Evolutionary conservation across 2,888 invertebrate species (phyloP).

Genomic region (Brenthis ino): DNA sequence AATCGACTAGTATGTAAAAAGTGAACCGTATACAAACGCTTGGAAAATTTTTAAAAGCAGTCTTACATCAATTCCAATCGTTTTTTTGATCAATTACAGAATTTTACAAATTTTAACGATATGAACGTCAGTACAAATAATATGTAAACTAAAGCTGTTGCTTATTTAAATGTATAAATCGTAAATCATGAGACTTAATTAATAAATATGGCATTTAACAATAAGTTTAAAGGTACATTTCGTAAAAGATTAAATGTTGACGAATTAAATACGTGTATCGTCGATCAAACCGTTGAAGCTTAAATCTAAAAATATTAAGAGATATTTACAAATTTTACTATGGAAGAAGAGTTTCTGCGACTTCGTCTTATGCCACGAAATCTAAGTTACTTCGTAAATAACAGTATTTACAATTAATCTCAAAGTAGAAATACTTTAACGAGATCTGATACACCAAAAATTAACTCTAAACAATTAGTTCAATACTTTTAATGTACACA

Average conservation of each 20-base stretch:
- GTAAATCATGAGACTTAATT: conserved; percentile 73
- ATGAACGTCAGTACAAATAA: conserved; percentile 63
- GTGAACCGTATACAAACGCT: conserved; percentile 48
- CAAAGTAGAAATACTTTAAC: conserved; percentile 60
- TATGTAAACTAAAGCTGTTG: conserved; percentile 46
- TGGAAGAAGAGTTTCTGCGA: conserved; percentile 75
- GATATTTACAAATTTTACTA: conserved; percentile 82
- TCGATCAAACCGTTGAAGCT: conserved; percentile 71
- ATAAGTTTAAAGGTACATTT: conserved; percentile 78
- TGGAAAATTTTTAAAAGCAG: conserved; percentile 69
- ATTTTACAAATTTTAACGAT: conserved; percentile 48
- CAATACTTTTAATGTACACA: conserved; percentile 49
- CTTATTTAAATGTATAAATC: conserved; percentile 50
- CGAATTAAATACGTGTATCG: conserved; percentile 76
- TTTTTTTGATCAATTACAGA: conserved; percentile 47
- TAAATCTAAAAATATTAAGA: conserved; percentile 65
- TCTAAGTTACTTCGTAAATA: conserved; percentile 66
- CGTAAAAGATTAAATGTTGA: conserved; percentile 75
- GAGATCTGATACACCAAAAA: conserved; percentile 63
- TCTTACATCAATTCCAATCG: conserved; percentile 79
- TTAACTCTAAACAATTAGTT: conserved; percentile 58
- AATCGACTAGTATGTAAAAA: conserved; percentile 52
- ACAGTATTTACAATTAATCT: conserved; percentile 79
- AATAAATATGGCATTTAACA: conserved; percentile 81
- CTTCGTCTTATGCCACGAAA: conserved; percentile 63